Evolutionary conservation across 2,888 invertebrate species (phyloP).

Genomic region (Diaprepes abbreviatus): DNA sequence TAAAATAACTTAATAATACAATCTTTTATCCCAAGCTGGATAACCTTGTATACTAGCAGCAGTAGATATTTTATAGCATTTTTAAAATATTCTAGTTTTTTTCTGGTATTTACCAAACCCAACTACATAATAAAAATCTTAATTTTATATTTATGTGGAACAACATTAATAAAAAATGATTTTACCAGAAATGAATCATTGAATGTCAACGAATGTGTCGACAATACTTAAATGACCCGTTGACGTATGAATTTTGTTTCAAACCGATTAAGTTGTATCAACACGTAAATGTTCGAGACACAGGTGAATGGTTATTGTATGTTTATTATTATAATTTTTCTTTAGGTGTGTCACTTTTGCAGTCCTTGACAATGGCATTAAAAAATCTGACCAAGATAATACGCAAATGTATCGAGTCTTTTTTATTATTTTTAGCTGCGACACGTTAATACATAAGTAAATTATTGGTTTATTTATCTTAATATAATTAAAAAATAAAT

Average conservation of each 20-base stretch:
- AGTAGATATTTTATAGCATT: too few species aligned
- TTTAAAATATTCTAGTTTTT: too few species aligned
- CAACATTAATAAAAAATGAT: neutral
- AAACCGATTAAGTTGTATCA: slow-evolving; percentile 22
- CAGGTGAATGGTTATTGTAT: slow-evolving; percentile 36
- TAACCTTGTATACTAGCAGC: too few species aligned
- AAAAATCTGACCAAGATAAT: slow-evolving; percentile 27
- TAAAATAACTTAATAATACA: too few species aligned
- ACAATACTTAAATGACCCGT: slow-evolving; percentile 8
- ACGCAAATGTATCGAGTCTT: slow-evolving; percentile 10
- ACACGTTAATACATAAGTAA: too few species aligned
- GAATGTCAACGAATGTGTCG: slow-evolving; percentile 1
- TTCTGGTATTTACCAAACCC: too few species aligned
- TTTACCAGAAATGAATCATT: slow-evolving; percentile 22
- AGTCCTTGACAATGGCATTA: slow-evolving; percentile 30
- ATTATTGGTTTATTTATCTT: too few species aligned
- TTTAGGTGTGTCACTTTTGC: slow-evolving; percentile 20
- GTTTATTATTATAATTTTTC: slow-evolving; percentile 32
- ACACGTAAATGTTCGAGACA: slow-evolving; percentile 17
- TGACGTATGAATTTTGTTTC: slow-evolving; percentile 25
- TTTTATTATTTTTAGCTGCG: neutral
- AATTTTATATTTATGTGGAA: too few species aligned
- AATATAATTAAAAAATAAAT: too few species aligned
- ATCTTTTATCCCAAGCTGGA: too few species aligned
- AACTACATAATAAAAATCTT: too few species aligned